Conservation (phyloP, 2,888 invertebrate species). For the Carpatolechia fugitivella region DNA sequence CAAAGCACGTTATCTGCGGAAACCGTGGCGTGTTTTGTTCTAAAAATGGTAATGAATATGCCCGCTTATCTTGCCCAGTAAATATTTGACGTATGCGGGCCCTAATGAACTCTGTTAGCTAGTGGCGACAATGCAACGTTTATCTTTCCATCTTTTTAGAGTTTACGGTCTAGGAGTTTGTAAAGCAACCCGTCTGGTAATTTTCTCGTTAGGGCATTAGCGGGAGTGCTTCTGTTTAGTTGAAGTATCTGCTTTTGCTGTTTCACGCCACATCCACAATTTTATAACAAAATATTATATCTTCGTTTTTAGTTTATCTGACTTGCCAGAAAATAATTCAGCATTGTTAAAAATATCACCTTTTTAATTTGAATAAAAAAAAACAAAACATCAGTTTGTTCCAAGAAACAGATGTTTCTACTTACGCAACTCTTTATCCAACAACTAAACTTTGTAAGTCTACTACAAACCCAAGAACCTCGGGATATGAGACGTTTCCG, state of each 20-base stretch:
- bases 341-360: too few relatives aligned
- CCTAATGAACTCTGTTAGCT: constrained; percentile 50
- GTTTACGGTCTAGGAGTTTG: constrained; percentile 33
- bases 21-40: constrained; percentile 36
- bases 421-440: constrained; percentile 15
- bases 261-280: too few relatives aligned
- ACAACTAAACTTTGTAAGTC: constrained; percentile 8
- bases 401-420: constrained; percentile 15
- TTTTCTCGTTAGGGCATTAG: not conserved
- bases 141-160: constrained; percentile 42
- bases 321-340: not conserved
- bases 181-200: not conserved
- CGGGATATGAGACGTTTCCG: constrained; percentile 32
- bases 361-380: too few relatives aligned
- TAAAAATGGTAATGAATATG: constrained; percentile 43
- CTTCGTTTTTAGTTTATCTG: too few relatives aligned
- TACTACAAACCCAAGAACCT: constrained; percentile 22
- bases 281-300: too few relatives aligned
- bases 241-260: too few relatives aligned
- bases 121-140: constrained; percentile 34
- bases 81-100: constrained; percentile 62
- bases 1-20: constrained; percentile 35
- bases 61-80: constrained; percentile 49
- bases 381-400: too few relatives aligned
- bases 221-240: too few relatives aligned